Evolutionary conservation across 2,113 vertebrate genomes (phyloP).

Genomic region (Gopherus flavomarginatus): DNA sequence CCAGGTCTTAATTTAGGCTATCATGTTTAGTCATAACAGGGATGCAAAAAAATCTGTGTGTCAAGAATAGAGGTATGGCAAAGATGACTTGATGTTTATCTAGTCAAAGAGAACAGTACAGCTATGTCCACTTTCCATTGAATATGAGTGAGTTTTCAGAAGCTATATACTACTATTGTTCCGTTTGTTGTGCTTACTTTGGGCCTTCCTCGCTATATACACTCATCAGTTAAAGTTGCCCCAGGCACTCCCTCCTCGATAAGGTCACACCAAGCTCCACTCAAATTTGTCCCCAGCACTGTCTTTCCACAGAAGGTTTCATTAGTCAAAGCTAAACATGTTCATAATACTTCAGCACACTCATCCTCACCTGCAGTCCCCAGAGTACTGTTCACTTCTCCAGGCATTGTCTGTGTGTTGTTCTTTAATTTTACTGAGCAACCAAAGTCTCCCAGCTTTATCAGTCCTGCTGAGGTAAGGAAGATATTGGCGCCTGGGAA

Average conservation of each 20-base stretch:
- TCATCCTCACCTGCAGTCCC: conserved; percentile 93
- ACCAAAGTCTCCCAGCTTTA: conserved; percentile 98
- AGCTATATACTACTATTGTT: background rate
- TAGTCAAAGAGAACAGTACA: background rate
- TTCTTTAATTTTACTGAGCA: conserved; percentile 98
- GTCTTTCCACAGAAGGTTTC: background rate
- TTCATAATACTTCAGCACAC: background rate
- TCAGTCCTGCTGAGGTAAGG: conserved; percentile 95
- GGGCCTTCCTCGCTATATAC: background rate
- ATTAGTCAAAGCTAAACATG: background rate
- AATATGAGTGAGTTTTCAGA: background rate
- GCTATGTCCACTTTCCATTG: background rate
- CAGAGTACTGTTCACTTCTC: conserved; percentile 97
- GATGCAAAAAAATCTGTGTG: background rate
- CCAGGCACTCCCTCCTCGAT: background rate
- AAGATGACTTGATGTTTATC: background rate
- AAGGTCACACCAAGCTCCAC: background rate
- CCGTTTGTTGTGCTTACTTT: background rate
- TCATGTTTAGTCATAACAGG: background rate
- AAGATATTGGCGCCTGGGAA: conserved; percentile 96
- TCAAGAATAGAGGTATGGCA: background rate
- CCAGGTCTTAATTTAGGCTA: background rate
- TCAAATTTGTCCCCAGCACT: background rate
- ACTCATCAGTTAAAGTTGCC: background rate
- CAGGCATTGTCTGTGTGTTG: conserved; percentile 98